Evolutionary conservation across 1,140 invertebrate species (phyloP), one percentile per base, ranked within the genome.

Genomic region (Manduca sexta): DNA sequence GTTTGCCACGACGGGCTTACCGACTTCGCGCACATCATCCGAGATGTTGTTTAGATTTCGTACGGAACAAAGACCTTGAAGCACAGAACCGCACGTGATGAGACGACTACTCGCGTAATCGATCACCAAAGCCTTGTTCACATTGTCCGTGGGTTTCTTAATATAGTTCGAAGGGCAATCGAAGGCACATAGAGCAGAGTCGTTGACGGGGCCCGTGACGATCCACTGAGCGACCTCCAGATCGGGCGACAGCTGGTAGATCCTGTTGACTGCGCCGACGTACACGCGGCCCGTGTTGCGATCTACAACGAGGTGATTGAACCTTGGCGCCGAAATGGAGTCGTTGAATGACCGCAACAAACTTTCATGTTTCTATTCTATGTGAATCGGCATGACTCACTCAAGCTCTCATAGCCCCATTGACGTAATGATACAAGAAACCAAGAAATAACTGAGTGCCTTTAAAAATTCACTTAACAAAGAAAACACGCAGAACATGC

Each of bases 111-210:
- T 93, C 4, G 92, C 92, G 71, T 97, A 95, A 87, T 99, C 96
- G 56, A 99, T 97, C 30, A 98, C 93, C 52, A 99, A 87, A 29
- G 95, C 97, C 85, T 99, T 99, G 87, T 98, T 99, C 56, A 95
- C 92, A 85, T 97, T 98, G 86, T 98, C 93, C 8, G 94, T 96
- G 1, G 89, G 89, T 60, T 91, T 90, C 59, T 90, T 90, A 47
- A 91, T 87, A 31, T 90, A 90, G 55, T 91, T 91, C 1, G 90
- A 84, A 3, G 93, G 93, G 76, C 94, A 96, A 70, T 95, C 93
- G 56, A 95, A 94, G 34, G 95, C 95, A 84, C 97, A 99, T 46
- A 95, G 91, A 7, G 93, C 90, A 31, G 94, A 95, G 86, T 98
- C 97, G 57, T 94, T 90, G 69, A 93, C 89, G 2, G 98, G 98